Percentiles rank a stretch among this genome's conserved stretches.
Evolutionary conservation across 35 echinoderm and acorn worm species (phyloP).

Genomic region (Hemicentrotus pulcherrimus): DNA sequence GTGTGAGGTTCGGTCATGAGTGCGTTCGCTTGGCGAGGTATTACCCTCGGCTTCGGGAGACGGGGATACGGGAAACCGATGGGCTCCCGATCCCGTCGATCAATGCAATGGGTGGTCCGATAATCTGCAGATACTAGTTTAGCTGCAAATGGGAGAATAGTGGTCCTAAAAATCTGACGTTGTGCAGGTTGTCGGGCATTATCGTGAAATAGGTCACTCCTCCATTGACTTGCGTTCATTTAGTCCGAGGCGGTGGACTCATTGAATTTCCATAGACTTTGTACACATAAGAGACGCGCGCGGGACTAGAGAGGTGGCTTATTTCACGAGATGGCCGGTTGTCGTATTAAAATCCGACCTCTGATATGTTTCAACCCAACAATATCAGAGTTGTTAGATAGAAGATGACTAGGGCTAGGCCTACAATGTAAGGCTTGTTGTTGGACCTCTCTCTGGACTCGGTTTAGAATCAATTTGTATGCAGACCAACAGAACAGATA

Average conservation of each 20-base stretch:
- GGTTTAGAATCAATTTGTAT: no score
- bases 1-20: neutral
- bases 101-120: neutral
- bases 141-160: neutral
- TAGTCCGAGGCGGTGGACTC: no score
- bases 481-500: no score
- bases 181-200: neutral
- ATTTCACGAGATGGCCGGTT: no score
- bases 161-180: neutral
- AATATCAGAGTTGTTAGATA: neutral
- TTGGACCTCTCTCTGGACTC: no score
- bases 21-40: neutral
- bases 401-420: no score
- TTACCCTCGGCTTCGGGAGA: neutral
- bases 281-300: no score
- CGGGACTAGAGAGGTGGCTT: no score
- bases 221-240: no score
- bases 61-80: neutral
- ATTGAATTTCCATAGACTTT: no score
- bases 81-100: neutral
- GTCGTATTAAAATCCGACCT: neutral
- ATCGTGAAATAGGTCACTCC: no score
- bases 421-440: no score
- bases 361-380: neutral
- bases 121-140: neutral